Evolutionary conservation across 2,888 invertebrate species (phyloP), one percentile per base, ranked within the genome.

Genomic region (Oscheius sp.): DNA sequence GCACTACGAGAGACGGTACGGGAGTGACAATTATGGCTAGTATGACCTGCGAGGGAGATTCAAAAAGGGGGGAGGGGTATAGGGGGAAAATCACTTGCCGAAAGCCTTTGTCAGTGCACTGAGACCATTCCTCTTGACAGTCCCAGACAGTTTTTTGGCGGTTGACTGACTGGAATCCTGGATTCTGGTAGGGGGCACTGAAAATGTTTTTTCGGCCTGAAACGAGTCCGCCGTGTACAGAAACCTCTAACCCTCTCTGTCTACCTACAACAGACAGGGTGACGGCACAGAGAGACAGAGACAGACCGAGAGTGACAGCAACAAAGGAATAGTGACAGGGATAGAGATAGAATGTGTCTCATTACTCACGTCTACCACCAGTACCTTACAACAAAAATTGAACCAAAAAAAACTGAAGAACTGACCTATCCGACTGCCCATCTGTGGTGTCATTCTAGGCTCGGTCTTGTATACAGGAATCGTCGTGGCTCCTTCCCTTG

Each of bases 81-180:
- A 53, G 10, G 7, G 10, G 11, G 53, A 13, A 53, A 29, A 21
- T 63, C 48, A 72, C 60, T 72, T 72, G 11, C 63, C 72, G 29
- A 62, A 62, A 32, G 60, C 72, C 37, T 72, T 60, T 13, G 62
- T 72, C 35, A 72, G 42, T 5, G 42, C 63, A 21, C 62, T 60
- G 37, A 72, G 51, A 7, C 72, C 81, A 66, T 81, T 81, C 37
- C 77, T 50, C 50, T 81, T 81, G 11, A 79, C 76, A n/a, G 78
- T 79, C 53, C 79, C 81, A 2, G 81, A 81, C 57, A 79, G 55
- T 65, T 81, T 81, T 2, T 79, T 76, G 62, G 71, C 32, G 11
- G 55, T 2, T 4, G 58, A 58, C 13, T 71, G 58, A 37, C 21
- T 21, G 53, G 55, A 32, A 5, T 63, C 63, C 32, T 42, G 42